Evolutionary conservation across 2,797 vertebrate species (phyloP).

Genomic region (Galaxias olidus): DNA sequence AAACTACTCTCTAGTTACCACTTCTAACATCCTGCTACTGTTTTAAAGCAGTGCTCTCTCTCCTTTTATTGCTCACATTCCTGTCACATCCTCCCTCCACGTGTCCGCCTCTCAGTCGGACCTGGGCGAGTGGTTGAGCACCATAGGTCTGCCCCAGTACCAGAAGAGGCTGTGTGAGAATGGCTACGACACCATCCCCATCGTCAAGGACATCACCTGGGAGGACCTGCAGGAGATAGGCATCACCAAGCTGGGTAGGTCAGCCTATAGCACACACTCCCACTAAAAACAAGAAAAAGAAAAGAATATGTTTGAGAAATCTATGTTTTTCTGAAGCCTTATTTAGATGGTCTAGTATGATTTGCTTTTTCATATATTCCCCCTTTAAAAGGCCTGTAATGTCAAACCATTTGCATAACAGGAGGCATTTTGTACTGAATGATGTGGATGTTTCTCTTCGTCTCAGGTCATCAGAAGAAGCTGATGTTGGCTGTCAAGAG

Average conservation of each 20-base stretch:
- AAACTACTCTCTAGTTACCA: background rate
- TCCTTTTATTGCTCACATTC: background rate
- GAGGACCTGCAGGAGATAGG: constrained; percentile 96
- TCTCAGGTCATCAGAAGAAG: constrained; percentile 94
- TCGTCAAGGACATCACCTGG: constrained; percentile 93
- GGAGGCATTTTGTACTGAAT: background rate
- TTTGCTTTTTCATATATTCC: too few species aligned
- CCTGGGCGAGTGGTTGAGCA: constrained; percentile 89
- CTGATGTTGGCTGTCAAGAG: constrained; percentile 92
- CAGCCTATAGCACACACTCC: background rate
- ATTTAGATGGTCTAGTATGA: background rate
- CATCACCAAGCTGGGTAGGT: constrained; percentile 91
- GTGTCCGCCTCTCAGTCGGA: constrained; percentile 71
- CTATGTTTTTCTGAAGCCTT: too few species aligned
- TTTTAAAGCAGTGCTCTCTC: background rate
- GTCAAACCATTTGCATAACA: too few species aligned
- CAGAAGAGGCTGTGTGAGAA: constrained; percentile 87
- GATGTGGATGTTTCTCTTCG: background rate
- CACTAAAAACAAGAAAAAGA: background rate
- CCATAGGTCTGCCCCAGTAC: constrained; percentile 88
- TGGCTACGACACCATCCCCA: constrained; percentile 89
- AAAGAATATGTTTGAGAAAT: background rate
- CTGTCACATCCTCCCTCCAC: background rate
- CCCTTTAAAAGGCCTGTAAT: too few species aligned
- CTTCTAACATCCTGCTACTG: background rate